A percentile compares a stretch with the other conserved stretches of the same genome.
Conservation (phyloP, 2,888 invertebrate genomes). For the Ditylenchus weischeri region DNA sequence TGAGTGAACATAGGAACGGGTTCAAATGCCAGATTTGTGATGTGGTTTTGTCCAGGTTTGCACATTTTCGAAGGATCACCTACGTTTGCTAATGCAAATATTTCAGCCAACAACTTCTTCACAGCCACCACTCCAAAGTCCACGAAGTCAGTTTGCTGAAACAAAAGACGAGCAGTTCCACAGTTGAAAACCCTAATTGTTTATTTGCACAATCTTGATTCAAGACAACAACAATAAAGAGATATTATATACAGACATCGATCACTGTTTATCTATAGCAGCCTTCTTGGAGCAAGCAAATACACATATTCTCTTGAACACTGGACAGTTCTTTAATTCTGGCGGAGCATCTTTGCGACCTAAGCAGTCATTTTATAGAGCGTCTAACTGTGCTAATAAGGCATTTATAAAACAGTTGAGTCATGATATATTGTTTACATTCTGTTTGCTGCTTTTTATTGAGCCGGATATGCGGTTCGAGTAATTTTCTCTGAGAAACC, state of each 20-base stretch:
- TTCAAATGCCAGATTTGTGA: conserved; percentile 8
- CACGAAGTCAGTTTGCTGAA: conserved; percentile 8
- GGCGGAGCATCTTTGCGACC: conserved; percentile 36
- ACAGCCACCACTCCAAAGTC: conserved; percentile 1
- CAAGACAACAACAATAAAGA: conserved; percentile 3
- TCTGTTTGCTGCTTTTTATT: too few species aligned
- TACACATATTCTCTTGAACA: conserved; percentile 42
- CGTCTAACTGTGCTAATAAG: too few species aligned
- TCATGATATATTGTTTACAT: too few species aligned
- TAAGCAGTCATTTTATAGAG: conserved; percentile 1
- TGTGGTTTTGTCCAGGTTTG: conserved; percentile 1
- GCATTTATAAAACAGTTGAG: too few species aligned
- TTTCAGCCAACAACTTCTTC: background rate
- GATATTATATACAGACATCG: background rate
- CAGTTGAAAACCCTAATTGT: too few species aligned
- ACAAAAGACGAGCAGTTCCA: background rate
- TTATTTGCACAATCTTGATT: too few species aligned
- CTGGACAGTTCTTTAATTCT: conserved; percentile 37
- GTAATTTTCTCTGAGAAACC: too few species aligned
- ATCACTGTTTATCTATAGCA: background rate
- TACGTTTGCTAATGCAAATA: background rate
- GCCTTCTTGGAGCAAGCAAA: conserved; percentile 44
- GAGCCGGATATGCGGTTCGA: too few species aligned
- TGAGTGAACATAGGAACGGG: background rate
- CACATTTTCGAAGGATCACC: background rate